Conservation (phyloP, 2,888 invertebrate species). For the Stegana nigrithorax region DNA sequence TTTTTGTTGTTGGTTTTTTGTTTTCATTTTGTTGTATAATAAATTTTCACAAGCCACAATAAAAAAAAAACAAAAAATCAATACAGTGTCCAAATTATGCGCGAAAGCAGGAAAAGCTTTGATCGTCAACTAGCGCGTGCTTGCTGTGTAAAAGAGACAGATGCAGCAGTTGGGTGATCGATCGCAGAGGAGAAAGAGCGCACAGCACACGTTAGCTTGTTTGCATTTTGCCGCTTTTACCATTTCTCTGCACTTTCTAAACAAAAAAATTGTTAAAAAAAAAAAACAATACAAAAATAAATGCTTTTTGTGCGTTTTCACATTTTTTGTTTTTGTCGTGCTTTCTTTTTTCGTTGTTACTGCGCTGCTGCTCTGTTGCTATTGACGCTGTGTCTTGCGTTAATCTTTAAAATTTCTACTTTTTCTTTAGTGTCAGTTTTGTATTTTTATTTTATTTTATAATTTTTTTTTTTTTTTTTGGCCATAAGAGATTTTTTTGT, state of each 20-base stretch:
- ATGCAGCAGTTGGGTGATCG: too few species aligned
- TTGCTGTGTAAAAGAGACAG: too few species aligned
- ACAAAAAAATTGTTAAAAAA: slow-evolving; percentile 54
- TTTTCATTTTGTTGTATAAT: slow-evolving; percentile 47
- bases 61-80: slow-evolving; percentile 11
- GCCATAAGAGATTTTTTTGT: slow-evolving; percentile 12
- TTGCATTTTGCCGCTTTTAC: slow-evolving; percentile 63
- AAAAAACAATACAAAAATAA: slow-evolving; percentile 34
- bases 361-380: slow-evolving; percentile 15
- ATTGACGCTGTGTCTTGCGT: slow-evolving; percentile 26
- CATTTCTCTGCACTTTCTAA: slow-evolving; percentile 64
- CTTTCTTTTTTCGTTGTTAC: slow-evolving; percentile 48
- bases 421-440: slow-evolving; percentile 41
- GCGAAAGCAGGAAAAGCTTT: slow-evolving; percentile 10
- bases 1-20: slow-evolving; percentile 22
- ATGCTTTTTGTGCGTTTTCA: slow-evolving; percentile 58
- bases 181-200: slow-evolving; percentile 13
- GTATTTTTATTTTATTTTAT: slow-evolving; percentile 24
- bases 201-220: slow-evolving; percentile 35
- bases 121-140: too few species aligned
- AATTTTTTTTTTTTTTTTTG: slow-evolving; percentile 6
- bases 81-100: background rate
- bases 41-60: slow-evolving; percentile 25
- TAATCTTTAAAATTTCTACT: slow-evolving; percentile 46
- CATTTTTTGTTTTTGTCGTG: slow-evolving; percentile 61